A percentile compares a stretch with the other conserved stretches of the same genome.
Conservation (phyloP, 2,888 invertebrate species). For the Noctua janthe region DNA sequence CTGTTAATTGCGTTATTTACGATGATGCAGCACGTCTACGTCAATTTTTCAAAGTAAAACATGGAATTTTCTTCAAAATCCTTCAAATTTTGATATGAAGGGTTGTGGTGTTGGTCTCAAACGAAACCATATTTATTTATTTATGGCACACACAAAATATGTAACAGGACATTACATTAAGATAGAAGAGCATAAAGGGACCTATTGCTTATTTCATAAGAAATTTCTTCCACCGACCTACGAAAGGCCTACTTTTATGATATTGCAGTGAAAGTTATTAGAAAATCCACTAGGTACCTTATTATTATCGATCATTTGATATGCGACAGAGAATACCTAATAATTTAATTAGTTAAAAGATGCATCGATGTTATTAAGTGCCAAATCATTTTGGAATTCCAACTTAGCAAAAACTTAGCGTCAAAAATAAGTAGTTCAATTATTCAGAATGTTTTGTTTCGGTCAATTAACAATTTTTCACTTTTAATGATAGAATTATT, state of each 20-base stretch:
- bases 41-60: neutral
- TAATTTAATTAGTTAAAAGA: neutral
- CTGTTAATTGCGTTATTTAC: neutral
- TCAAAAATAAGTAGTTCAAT: neutral
- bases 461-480: neutral
- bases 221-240: too few relatives aligned
- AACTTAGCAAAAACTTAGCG: neutral
- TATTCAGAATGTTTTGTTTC: neutral
- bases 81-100: too few relatives aligned
- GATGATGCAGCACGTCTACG: too few relatives aligned
- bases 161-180: too few relatives aligned
- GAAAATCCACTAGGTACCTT: neutral
- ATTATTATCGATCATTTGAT: too few relatives aligned
- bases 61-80: too few relatives aligned
- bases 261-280: neutral
- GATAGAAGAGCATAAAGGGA: too few relatives aligned
- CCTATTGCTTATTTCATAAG: too few relatives aligned
- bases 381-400: neutral
- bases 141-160: too few relatives aligned
- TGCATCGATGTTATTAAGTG: neutral
- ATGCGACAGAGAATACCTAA: neutral
- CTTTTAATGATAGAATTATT: neutral
- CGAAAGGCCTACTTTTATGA: neutral
- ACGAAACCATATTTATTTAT: too few relatives aligned
- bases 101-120: too few relatives aligned